Evolutionary conservation across 2,797 vertebrate genomes (phyloP), one percentile per base, ranked within the genome.

Genomic region (Tangara arthus): DNA sequence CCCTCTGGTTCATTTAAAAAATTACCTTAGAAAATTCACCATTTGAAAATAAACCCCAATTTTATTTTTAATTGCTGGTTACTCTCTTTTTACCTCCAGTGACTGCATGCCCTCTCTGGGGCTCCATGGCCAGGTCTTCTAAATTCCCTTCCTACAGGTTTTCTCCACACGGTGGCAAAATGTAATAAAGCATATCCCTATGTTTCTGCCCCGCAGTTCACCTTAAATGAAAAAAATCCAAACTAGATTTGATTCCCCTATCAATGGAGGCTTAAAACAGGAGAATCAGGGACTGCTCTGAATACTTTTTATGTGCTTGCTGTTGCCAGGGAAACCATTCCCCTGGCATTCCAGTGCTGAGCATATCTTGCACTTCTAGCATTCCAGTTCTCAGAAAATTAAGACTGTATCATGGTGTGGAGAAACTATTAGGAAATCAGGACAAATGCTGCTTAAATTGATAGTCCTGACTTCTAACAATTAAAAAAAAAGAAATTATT

Each of bases 241-340:
- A 94, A 88, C 73, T 89, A 89, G 79, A 83, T 92, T 96, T 95
- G 59, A 97, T 96, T 97, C 90, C 84, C 47, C 91, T 85, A 95
- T 96, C 96, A 96, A 87, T 85, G 89, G 75, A 96, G 42, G 90
- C 91, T 96, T 92, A 94, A 97, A 96, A 94, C 93, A 94, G 93
- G 71, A 92, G 87, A 95, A 97, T 95, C 71, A 65, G 77, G 73
- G 66, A 95, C 92, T 96, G 82, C 85, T 97, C 96, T 95, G 92
- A 95, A 96, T 96, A 97, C 87, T 96, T 98, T 97, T 96, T 96
- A 97, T 93, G 90, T 93, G 90, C 94, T 95, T 97, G 79, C 95
- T 60, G 97, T 98, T 98, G 97, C 97, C 96, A 97, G 63, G 97
- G 97, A 97, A 98, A 98, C 96, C 91, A 97, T 77, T 81, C 94